phyloP scores from a whole-genome alignment of 2,113 vertebrate species.

The Xyrauchen texanus region DNA sequence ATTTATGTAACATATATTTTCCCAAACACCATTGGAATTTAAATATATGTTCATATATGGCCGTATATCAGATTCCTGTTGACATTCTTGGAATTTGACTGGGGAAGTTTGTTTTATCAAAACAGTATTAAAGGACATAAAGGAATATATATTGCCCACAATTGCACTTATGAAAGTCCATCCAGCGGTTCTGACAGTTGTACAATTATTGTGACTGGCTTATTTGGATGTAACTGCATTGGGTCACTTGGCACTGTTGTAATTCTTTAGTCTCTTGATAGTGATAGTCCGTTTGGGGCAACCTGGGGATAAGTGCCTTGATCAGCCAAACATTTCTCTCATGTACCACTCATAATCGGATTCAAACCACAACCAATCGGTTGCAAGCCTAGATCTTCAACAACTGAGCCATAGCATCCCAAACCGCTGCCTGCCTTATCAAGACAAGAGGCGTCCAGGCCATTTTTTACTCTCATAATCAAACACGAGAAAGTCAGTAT shows the following conservation, averaged over 20 bases:
- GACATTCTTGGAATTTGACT: conserved; percentile 10
- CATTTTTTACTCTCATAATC: too few species aligned
- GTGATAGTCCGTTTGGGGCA: too few species aligned
- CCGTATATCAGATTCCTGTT: neutral
- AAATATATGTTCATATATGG: too few species aligned
- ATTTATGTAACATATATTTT: too few species aligned
- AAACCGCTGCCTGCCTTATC: neutral
- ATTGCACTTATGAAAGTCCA: conserved; percentile 74
- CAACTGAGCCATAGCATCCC: neutral
- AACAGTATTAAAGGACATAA: neutral
- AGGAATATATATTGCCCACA: conserved; percentile 49
- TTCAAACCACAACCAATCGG: neutral
- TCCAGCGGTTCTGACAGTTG: neutral
- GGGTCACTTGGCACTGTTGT: too few species aligned
- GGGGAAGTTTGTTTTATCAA: conserved; percentile 7
- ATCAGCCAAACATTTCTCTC: too few species aligned
- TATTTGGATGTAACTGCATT: neutral
- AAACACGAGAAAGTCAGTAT: conserved; percentile 73
- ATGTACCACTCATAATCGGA: too few species aligned
- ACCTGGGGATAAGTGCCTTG: too few species aligned
- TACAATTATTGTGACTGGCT: neutral
- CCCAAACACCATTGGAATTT: too few species aligned
- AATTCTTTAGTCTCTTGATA: too few species aligned
- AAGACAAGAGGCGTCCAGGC: neutral
- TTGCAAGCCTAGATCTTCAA: neutral